Evolutionary conservation across 2,113 vertebrate species (phyloP).

Genomic region (Megaceryle torquata): DNA sequence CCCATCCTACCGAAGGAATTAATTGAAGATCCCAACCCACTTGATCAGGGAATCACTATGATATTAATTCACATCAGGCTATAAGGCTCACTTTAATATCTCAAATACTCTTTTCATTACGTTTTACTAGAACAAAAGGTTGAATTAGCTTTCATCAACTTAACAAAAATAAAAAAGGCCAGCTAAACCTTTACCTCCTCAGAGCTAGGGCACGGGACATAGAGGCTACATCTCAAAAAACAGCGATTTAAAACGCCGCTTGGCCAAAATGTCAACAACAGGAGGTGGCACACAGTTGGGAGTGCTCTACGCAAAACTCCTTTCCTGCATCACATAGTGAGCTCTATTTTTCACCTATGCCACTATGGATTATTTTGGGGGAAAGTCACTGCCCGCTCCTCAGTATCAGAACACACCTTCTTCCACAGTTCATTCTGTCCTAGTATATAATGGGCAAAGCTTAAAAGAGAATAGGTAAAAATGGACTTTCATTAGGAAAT

Average conservation of each 20-base stretch:
- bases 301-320: neutral
- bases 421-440: neutral
- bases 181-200: neutral
- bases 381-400: neutral
- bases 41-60: neutral
- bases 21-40: constrained; percentile 12
- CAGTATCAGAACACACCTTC: neutral
- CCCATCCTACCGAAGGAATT: constrained; percentile 43
- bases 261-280: neutral
- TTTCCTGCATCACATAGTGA: neutral
- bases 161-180: neutral
- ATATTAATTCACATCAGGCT: neutral
- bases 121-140: neutral
- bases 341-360: neutral
- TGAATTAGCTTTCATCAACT: neutral
- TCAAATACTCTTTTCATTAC: neutral
- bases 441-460: neutral
- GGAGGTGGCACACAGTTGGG: neutral
- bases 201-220: neutral
- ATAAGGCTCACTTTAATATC: neutral
- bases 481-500: neutral
- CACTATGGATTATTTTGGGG: neutral
- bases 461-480: neutral
- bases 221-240: neutral
- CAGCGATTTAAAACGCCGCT: neutral